Percentiles rank a stretch among this genome's conserved stretches.
Evolutionary conservation across 2,113 vertebrate species (phyloP).

Genomic region (Cyprinus carpio): DNA sequence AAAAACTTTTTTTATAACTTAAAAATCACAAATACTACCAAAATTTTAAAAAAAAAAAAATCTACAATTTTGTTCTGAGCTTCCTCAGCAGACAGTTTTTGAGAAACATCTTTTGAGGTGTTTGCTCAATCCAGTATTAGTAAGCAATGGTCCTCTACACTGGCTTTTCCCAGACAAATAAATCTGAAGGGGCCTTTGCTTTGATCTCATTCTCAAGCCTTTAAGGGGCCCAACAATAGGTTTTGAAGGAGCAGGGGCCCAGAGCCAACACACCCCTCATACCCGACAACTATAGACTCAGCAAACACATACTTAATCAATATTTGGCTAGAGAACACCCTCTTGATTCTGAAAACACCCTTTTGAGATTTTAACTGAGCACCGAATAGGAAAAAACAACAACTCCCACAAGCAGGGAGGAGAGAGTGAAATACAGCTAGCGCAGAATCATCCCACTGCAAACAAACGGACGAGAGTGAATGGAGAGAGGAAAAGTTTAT

Average conservation of each 20-base stretch:
- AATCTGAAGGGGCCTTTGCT: constrained; percentile 90
- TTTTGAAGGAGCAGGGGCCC: constrained; percentile 85
- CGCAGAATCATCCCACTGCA: constrained; percentile 57
- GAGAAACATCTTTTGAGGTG: neutral
- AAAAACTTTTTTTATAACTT: neutral
- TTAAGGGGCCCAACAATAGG: constrained; percentile 89
- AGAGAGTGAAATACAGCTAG: constrained; percentile 71
- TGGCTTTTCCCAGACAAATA: constrained; percentile 95
- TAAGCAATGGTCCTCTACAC: constrained; percentile 30
- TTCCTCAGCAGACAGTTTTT: neutral
- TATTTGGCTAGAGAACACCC: constrained; percentile 93
- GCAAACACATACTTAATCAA: constrained; percentile 99
- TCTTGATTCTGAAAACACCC: constrained; percentile 84
- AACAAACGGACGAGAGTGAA: constrained; percentile 59
- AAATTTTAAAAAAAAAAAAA: neutral
- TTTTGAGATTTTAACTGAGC: constrained; percentile 98
- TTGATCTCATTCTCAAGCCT: constrained; percentile 87
- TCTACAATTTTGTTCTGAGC: neutral
- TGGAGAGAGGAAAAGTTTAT: constrained; percentile 47
- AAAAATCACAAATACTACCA: neutral
- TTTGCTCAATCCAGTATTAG: constrained; percentile 9
- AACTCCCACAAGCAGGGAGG: constrained; percentile 83
- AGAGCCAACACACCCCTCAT: constrained; percentile 83
- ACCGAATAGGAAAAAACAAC: constrained; percentile 85
- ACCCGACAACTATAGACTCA: constrained; percentile 86